These are phyloP conservation scores for Alca torda DNA, from an alignment of 2,797 vertebrate species.

Conservation along the genomic window DNA sequence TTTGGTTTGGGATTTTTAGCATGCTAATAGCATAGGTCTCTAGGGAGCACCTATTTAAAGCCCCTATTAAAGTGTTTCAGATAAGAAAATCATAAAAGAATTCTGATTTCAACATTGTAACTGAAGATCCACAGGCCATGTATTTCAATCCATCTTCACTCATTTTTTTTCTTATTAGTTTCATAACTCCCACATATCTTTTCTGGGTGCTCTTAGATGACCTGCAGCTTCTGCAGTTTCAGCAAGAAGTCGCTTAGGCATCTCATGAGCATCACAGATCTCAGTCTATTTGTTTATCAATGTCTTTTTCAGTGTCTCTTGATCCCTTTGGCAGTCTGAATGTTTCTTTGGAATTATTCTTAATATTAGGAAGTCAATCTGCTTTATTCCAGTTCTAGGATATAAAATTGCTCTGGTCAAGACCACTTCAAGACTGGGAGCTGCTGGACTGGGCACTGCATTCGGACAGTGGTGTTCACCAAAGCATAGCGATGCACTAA, in stretches of 20 bases:
- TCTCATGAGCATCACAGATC: neutral
- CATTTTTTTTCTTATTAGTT: neutral
- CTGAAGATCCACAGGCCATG: neutral
- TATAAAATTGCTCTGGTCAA: conserved; percentile 27
- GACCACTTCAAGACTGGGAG: neutral
- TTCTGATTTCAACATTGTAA: neutral
- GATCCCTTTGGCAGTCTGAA: conserved; percentile 10
- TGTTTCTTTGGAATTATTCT: conserved; percentile 61
- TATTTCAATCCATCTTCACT: neutral
- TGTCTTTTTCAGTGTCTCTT: neutral
- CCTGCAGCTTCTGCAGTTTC: neutral
- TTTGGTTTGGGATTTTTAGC: conserved; percentile 18
- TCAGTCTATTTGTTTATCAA: conserved; percentile 24
- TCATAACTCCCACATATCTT: neutral
- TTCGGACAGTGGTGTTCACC: neutral
- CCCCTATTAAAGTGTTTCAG: neutral
- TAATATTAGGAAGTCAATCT: conserved; percentile 58
- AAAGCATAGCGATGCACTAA: neutral
- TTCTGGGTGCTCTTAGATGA: neutral
- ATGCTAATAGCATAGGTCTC: neutral
- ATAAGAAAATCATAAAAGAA: neutral
- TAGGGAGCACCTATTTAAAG: neutral
- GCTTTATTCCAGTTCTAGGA: conserved; percentile 36
- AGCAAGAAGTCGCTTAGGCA: neutral
- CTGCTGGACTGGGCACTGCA: neutral